Evolutionary conservation across 2,797 vertebrate species (phyloP), one percentile per base, ranked within the genome.

Genomic region (Moxostoma hubbsi): DNA sequence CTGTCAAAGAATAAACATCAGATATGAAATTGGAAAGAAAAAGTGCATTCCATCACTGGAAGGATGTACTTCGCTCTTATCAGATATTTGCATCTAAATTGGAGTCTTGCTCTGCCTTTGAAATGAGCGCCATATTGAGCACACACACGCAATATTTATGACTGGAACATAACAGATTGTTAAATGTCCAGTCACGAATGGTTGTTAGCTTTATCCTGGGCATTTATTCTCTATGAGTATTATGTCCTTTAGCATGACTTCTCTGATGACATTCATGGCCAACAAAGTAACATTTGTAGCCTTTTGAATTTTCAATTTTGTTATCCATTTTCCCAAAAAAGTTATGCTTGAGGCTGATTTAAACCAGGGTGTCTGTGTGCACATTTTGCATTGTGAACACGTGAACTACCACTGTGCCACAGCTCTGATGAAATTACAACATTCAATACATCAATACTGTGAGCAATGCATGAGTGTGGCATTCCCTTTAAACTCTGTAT

Each of bases 61-160:
- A 74, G 77, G 80, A 85, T 84, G 82, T 84, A 81, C 77, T 67
- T 75, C 78, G 71, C 83, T 85, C 80, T 77, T 84, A 85, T 87
- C 84, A 74, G 72, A 73, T 82, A 87, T 87, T 87, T 87, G 84
- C 85, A 87, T 87, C 84, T 87, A 87, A 85, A 87, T 87, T 84
- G 78, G 79, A 85, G 85, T 85, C 81, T 81, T 82, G 84, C 80
- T 85, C 81, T 85, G 75, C 73, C 68, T 85, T 86, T 79, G 80
- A 85, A 84, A 83, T 76, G 66, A 86, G 80, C 64, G 63, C 80
- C 61, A 75, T 78, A 59, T 73, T 67, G 68, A 77, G 76, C 67
- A 63, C 79, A 74, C 82, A 71, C 79, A 69, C 24, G 46, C 66
- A 0, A 70, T 82, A 67, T 83, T 79, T 77, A 68, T n/a, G 74